Percentiles rank a stretch among this genome's conserved stretches.
Evolutionary conservation across 2,888 invertebrate genomes (phyloP).

Genomic region (Limnephilus rhombicus): DNA sequence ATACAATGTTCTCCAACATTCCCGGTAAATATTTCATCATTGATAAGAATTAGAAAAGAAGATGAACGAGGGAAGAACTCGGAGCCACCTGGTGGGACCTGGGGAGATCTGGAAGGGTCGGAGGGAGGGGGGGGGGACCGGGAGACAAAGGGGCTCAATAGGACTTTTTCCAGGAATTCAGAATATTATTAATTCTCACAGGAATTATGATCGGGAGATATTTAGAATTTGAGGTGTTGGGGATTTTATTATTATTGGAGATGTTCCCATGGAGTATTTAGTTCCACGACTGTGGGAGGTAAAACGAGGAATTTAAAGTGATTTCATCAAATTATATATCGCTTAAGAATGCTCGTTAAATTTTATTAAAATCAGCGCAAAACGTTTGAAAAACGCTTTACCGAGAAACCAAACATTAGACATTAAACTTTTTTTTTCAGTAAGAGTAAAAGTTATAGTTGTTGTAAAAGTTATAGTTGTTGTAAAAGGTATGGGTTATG

Average conservation of each 20-base stretch:
- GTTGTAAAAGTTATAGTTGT: no score
- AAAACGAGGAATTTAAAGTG: neutral
- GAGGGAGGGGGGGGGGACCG: neutral
- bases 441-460: no score
- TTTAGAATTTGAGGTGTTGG: neutral
- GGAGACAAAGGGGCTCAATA: conserved; percentile 32
- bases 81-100: conserved; percentile 4
- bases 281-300: neutral
- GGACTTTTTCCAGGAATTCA: conserved; percentile 55
- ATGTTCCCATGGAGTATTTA: neutral
- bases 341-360: neutral
- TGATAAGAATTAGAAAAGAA: neutral
- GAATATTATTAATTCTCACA: conserved; percentile 58
- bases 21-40: neutral
- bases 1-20: neutral
- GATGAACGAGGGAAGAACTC: neutral
- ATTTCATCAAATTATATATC: neutral
- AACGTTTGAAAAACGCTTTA: neutral
- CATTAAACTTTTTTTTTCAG: no score
- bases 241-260: conserved; percentile 1
- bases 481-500: no score
- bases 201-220: neutral
- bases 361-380: neutral
- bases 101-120: neutral
- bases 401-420: neutral